Percentiles rank a stretch among this genome's conserved stretches.
phyloP scores from a whole-genome alignment of 2,797 vertebrate genomes.

The Xyrichtys novacula region DNA sequence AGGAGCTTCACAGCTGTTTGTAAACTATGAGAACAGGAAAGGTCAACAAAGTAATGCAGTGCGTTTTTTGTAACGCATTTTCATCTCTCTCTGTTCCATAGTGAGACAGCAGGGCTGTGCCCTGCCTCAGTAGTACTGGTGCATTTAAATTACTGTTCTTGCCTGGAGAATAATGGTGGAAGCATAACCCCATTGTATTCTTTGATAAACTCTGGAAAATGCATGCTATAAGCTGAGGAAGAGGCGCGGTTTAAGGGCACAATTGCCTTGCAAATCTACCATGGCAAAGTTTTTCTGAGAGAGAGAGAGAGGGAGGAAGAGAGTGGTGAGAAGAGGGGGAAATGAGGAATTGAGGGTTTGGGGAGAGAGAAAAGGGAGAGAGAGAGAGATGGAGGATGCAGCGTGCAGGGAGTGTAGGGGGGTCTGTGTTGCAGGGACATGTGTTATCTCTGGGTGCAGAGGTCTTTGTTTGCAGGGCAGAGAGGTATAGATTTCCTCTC shows the following conservation, averaged over 20 bases:
- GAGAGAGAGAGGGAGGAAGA: constrained; percentile 46
- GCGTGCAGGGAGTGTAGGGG: constrained; percentile 68
- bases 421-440: constrained; percentile 77
- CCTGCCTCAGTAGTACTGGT: constrained; percentile 79
- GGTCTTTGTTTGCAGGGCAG: constrained; percentile 84
- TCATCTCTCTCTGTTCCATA: constrained; percentile 82
- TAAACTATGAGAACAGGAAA: constrained; percentile 85
- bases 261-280: constrained; percentile 87
- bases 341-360: constrained; percentile 58
- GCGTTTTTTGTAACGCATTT: constrained; percentile 80
- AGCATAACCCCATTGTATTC: constrained; percentile 87
- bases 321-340: constrained; percentile 50
- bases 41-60: constrained; percentile 86
- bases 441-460: constrained; percentile 87
- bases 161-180: constrained; percentile 87
- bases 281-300: constrained; percentile 82
- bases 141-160: constrained; percentile 88
- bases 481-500: constrained; percentile 85
- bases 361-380: constrained; percentile 44
- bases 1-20: constrained; percentile 87
- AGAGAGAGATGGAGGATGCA: constrained; percentile 65
- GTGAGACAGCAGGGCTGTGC: constrained; percentile 78
- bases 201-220: constrained; percentile 88
- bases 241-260: constrained; percentile 84
- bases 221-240: constrained; percentile 82